These are phyloP conservation scores for Candoia aspera DNA, from an alignment of 2,113 vertebrate genomes.

Conservation along the genomic window DNA sequence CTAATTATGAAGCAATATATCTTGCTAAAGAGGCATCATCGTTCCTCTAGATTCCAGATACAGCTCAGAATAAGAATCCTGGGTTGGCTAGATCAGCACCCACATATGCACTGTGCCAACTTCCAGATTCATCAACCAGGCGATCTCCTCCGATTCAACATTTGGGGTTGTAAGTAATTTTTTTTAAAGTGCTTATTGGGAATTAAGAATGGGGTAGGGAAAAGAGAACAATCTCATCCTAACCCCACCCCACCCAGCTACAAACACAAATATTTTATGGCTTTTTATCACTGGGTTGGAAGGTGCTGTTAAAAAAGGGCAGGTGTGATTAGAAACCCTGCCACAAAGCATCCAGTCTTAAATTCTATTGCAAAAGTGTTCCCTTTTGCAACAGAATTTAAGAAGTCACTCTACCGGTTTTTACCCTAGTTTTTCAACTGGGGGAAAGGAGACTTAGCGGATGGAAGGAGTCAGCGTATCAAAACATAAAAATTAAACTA, in stretches of 20 bases:
- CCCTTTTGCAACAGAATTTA: neutral
- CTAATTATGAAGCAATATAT: conserved; percentile 85
- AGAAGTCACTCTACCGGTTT: neutral
- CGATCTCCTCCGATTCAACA: conserved; percentile 51
- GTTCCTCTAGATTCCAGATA: conserved; percentile 54
- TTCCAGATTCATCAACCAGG: neutral
- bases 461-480: neutral
- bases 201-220: neutral
- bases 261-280: neutral
- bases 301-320: neutral
- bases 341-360: neutral
- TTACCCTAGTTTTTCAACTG: neutral
- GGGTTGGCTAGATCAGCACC: conserved; percentile 37
- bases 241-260: neutral
- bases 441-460: neutral
- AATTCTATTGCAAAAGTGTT: no score
- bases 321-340: neutral
- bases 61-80: conserved; percentile 42
- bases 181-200: conserved; percentile 34
- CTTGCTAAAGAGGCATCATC: conserved; percentile 77
- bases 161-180: conserved; percentile 69
- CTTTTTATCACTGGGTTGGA: neutral
- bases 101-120: neutral
- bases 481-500: neutral
- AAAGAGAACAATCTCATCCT: neutral